Evolutionary conservation across 2,888 invertebrate species (phyloP).

Genomic region (Psylliodes chrysocephalus): DNA sequence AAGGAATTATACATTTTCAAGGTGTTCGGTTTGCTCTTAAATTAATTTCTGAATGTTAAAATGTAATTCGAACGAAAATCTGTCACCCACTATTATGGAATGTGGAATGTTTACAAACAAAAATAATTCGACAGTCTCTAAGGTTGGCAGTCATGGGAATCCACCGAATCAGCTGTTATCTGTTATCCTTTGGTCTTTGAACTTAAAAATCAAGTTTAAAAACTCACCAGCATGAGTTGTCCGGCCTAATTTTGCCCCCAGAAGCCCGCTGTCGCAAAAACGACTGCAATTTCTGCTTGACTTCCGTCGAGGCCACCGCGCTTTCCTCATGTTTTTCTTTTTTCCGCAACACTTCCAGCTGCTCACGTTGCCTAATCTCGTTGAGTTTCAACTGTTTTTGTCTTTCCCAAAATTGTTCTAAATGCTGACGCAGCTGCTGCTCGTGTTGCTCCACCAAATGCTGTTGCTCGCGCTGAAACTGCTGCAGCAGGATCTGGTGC

Average conservation of each 20-base stretch:
- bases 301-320: slow-evolving; percentile 95
- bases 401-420: slow-evolving; percentile 93
- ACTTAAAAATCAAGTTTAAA: slow-evolving; percentile 16
- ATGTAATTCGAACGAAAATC: too few relatives aligned
- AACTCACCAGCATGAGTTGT: slow-evolving; percentile 63
- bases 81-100: slow-evolving; percentile 4
- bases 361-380: slow-evolving; percentile 79
- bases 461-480: slow-evolving; percentile 91
- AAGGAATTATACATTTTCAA: too few relatives aligned
- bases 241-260: slow-evolving; percentile 60
- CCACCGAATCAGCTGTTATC: slow-evolving; percentile 39
- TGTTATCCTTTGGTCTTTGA: slow-evolving; percentile 30
- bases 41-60: not conserved
- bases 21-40: too few relatives aligned
- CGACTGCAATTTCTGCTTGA: slow-evolving; percentile 94
- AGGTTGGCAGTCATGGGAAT: slow-evolving; percentile 30
- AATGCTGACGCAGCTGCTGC: slow-evolving; percentile 87
- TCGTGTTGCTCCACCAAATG: slow-evolving; percentile 91
- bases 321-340: slow-evolving; percentile 96
- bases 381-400: slow-evolving; percentile 78
- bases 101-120: slow-evolving; percentile 39
- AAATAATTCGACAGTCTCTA: slow-evolving; percentile 2
- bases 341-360: slow-evolving; percentile 86
- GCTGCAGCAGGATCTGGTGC: slow-evolving; percentile 89
- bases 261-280: slow-evolving; percentile 62